Evolutionary conservation across 1,140 invertebrate species (phyloP).

Genomic region (Lepidotrigona ventralis): DNA sequence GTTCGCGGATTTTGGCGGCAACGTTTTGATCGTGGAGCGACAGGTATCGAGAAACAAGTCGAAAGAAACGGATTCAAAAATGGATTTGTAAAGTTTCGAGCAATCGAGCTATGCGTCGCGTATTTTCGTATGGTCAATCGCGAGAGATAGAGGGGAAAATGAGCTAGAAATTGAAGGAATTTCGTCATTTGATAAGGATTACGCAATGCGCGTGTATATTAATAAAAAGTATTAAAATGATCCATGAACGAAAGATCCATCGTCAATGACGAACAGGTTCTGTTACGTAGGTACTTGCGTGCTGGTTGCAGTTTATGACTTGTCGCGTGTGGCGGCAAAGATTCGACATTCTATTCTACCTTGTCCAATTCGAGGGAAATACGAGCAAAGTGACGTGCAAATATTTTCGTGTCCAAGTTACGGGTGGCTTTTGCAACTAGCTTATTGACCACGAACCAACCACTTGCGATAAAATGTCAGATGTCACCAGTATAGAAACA

Average conservation of each 20-base stretch:
- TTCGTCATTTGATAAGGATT: neutral
- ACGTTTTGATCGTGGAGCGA: neutral
- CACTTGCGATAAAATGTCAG: neutral
- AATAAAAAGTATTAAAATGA: neutral
- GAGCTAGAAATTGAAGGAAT: neutral
- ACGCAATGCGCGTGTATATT: accelerated
- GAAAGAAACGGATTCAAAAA: neutral
- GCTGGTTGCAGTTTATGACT: neutral
- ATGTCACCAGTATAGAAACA: neutral
- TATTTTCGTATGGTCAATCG: neutral
- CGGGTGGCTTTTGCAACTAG: neutral
- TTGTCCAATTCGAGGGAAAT: neutral
- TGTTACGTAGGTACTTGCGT: neutral
- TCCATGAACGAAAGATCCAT: neutral
- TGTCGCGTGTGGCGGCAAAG: neutral
- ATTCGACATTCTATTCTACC: neutral
- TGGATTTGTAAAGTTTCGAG: neutral
- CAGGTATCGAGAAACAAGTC: neutral
- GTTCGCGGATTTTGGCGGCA: neutral
- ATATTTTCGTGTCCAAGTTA: neutral
- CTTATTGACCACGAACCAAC: neutral
- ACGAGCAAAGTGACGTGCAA: neutral
- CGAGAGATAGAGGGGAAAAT: neutral
- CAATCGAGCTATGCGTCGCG: neutral
- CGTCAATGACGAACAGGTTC: neutral